Percentiles rank a stretch among this genome's conserved stretches.
Conservation (phyloP, 2,113 vertebrate genomes). For the Strigops habroptila region DNA sequence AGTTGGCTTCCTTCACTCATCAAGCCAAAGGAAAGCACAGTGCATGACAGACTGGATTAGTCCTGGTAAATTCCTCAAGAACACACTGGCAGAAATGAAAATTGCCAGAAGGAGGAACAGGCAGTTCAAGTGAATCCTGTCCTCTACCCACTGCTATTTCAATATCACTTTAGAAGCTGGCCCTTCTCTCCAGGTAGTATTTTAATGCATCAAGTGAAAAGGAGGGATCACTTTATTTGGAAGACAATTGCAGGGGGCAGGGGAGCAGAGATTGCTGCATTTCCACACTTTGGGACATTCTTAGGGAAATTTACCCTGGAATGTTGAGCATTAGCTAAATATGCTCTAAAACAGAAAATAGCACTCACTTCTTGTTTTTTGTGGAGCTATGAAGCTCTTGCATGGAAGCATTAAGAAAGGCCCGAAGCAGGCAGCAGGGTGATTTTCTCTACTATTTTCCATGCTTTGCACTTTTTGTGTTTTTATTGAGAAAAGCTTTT, state of each 20-base stretch:
- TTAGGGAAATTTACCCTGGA: background rate
- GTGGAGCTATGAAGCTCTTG: background rate
- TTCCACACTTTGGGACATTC: background rate
- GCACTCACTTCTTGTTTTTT: background rate
- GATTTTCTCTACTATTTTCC: background rate
- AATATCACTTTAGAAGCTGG: background rate
- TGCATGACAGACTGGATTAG: background rate
- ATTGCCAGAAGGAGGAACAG: background rate
- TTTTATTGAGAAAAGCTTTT: background rate
- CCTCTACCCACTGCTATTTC: background rate
- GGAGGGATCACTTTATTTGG: background rate
- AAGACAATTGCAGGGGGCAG: background rate
- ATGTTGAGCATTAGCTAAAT: background rate
- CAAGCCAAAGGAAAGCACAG: background rate
- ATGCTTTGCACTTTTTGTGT: background rate
- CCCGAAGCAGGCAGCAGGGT: background rate
- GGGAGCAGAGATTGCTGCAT: background rate
- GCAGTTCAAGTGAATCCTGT: background rate
- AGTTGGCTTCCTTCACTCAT: background rate
- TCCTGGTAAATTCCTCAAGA: background rate
- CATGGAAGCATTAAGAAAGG: background rate
- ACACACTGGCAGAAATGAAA: background rate
- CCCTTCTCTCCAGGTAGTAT: background rate
- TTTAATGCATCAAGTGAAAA: background rate
- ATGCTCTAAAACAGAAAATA: background rate